phyloP scores from a whole-genome alignment of 2,113 vertebrate genomes.

The Procavia capensis region DNA sequence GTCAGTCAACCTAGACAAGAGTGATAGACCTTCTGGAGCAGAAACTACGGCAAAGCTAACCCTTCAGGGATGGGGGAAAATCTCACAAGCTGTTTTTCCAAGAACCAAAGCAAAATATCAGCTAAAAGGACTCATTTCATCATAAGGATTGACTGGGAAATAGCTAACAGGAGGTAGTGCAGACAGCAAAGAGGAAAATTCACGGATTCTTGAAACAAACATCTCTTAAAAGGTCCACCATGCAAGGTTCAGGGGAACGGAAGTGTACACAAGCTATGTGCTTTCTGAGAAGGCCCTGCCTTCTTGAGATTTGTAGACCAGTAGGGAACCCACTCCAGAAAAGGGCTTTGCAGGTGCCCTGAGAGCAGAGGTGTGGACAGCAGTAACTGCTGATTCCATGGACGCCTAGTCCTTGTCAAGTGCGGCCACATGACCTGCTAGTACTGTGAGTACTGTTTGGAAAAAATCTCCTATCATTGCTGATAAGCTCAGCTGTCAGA shows the following conservation, averaged over 20 bases:
- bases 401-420: neutral
- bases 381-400: fast-evolving
- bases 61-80: neutral
- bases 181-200: neutral
- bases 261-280: fast-evolving
- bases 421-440: neutral
- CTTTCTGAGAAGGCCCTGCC: no score
- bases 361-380: neutral
- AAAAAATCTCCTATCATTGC: neutral
- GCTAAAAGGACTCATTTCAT: neutral
- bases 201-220: neutral
- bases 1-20: neutral
- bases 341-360: neutral
- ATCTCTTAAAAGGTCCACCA: no score
- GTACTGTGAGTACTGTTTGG: neutral
- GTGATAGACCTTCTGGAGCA: neutral
- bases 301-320: fast-evolving
- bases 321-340: neutral
- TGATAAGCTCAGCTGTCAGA: slow-evolving; percentile 28
- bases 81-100: neutral
- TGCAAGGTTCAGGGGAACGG: neutral
- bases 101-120: neutral
- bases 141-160: neutral
- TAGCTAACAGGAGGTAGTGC: neutral
- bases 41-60: neutral